These are phyloP conservation scores for Meriones psammophilus DNA, from an alignment of 2,797 vertebrate species.

Conservation along the genomic window DNA sequence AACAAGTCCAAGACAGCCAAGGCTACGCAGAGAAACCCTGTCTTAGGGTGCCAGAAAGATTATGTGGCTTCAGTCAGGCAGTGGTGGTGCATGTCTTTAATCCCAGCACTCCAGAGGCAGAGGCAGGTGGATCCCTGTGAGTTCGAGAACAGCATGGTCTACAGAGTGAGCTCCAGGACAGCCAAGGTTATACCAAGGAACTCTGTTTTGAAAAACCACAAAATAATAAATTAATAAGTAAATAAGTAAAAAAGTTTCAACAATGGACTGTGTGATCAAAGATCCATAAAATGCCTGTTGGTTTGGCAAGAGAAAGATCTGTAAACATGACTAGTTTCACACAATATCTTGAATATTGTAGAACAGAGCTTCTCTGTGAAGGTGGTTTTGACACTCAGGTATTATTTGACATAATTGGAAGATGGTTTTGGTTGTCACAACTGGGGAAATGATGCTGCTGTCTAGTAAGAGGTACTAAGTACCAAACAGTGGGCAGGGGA, in stretches of 20 bases:
- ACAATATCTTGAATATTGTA: neutral
- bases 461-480: neutral
- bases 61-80: no score
- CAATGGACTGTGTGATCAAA: neutral
- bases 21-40: no score
- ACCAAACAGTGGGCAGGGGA: neutral
- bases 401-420: constrained; percentile 18
- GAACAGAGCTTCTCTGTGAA: neutral
- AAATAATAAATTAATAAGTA: no score
- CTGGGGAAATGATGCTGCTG: neutral
- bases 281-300: neutral
- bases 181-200: no score
- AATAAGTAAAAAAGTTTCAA: neutral
- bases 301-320: neutral
- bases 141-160: no score
- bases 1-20: no score
- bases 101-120: no score
- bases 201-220: no score
- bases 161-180: no score
- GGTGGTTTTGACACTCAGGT: neutral
- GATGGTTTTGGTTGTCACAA: constrained; percentile 7
- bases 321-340: constrained; percentile 17
- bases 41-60: no score
- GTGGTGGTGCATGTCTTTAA: no score
- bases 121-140: no score